Evolutionary conservation across 2,888 invertebrate genomes (phyloP), one percentile per base, ranked within the genome.

Genomic region (Chrysolina haemoptera): DNA sequence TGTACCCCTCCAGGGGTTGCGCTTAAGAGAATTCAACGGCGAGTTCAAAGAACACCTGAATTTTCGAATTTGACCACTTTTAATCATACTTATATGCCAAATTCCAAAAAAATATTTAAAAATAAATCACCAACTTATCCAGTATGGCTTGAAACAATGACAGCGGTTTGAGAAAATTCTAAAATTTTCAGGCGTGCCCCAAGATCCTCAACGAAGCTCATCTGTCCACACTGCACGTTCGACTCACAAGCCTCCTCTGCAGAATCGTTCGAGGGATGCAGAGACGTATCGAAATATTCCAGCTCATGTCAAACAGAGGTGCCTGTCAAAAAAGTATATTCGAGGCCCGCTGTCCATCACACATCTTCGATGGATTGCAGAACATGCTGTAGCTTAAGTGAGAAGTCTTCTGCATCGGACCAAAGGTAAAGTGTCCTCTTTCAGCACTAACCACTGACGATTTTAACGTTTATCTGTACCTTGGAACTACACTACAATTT

Each of bases 291-390:
- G 18, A 18, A 53, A 12, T 53, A 11, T 22, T 53, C 20, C 12
- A 53, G 11, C 5, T 11, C 9, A 11, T 53, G 53, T 20, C 20
- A 20, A 53, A 53, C 53, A 20, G 22, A 53, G 27, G 27, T 16
- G 35, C 27, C 35, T 14, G n/a, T 59, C 12, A 0, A 2, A 6
- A 55, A 12, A 22, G 14, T 22, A 3, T 16, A 27, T 59, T 11
- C 35, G 27, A 27, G 5, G 14, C n/a, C 59, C 35, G 35, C 35
- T n/a, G 59, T 35, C 35, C n/a, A 59, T 18, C n/a, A 59, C n/a
- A 59, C 59, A 9, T 59, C 59, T 59, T 59, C 59, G n/a, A 27
- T 27, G 22, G 59, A 59, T 14, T 59, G 59, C 10, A 59, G 59
- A 9, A 14, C 4, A 0, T 59, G 59, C n/a, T 59, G 59, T 11